Conservation (phyloP, 2,797 vertebrate genomes). For the Enteromius mattozi region DNA sequence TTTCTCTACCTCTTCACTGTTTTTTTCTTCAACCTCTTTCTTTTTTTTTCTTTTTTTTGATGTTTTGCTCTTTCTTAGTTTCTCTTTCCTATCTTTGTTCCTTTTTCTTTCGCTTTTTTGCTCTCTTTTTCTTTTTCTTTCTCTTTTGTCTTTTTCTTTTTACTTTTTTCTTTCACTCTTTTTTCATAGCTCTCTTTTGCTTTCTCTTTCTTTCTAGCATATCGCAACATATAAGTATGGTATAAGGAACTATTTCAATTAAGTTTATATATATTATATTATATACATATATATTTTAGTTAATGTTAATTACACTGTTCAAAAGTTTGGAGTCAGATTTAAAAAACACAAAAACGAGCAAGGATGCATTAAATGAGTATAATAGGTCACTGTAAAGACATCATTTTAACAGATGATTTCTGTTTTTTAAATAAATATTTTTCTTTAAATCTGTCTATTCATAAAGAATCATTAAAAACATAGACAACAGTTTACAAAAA, state of each 20-base stretch:
- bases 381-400: not conserved
- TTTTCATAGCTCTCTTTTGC: not conserved
- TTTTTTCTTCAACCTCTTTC: not conserved
- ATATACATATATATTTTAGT: not conserved
- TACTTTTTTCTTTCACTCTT: not conserved
- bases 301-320: no score
- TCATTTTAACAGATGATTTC: not conserved
- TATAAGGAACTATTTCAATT: not conserved
- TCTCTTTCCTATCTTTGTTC: not conserved
- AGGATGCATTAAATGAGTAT: not conserved
- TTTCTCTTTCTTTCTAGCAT: not conserved
- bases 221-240: not conserved
- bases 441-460: not conserved
- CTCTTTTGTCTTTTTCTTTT: not conserved
- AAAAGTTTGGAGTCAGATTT: not conserved
- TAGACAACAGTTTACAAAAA: not conserved
- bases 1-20: not conserved
- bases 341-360: not conserved
- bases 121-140: not conserved
- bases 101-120: not conserved
- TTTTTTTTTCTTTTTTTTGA: not conserved
- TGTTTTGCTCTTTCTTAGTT: not conserved
- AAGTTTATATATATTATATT: not conserved
- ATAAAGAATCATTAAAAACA: not conserved
- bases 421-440: not conserved